Base-by-base conservation (phyloP, 2,888 invertebrate genomes). In the Pilophorus perplexus region DNA sequence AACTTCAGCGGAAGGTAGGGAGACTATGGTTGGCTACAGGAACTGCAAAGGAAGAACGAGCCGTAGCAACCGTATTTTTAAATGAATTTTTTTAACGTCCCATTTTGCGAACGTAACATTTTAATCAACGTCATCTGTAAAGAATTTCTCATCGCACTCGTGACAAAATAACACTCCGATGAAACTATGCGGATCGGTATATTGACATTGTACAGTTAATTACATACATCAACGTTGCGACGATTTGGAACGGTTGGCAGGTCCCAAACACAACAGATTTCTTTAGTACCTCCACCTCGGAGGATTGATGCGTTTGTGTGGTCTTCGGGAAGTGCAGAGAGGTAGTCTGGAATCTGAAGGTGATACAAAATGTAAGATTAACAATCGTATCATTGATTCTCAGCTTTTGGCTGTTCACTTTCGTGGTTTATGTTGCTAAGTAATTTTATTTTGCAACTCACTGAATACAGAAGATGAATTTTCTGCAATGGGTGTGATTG, bases 261-360 rank as follows among this genome's bases (percentile, higher is more conserved):
- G n/a, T n/a, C n/a, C n/a, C n/a, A n/a, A n/a, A n/a, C n/a, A n/a
- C n/a, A n/a, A 8, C 4, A 50, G 14, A 12, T 25, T 33, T 16
- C n/a, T 38, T 55, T 38, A 55, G 55, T 62, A 62, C 20, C 62
- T 44, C 62, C 62, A 62, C 14, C 62, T 14, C 8, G 62, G 62
- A 4, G 46, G 62, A 16, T 62, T 44, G n/a, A 37, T 20, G 8
- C 22, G 62, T 8, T 18, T 46, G 28, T 46, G 37, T 8, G 6
- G 3, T 46, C 33, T 62, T 12, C 62, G 23, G 4, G 27, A 46
- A 3, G 46, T 10, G 23, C 62, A 46, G 8, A 16, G 28, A 6
- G 62, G 46, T 33, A 62, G 28, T 22, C 6, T 23, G 3, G 48
- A 8, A 33, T 28, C 62, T 62, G 42, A 16, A 59, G 37, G 2